A percentile compares a stretch with the other conserved stretches of the same genome.
Conservation (phyloP, 1,140 invertebrate species). For the Heliconius melpomene region DNA sequence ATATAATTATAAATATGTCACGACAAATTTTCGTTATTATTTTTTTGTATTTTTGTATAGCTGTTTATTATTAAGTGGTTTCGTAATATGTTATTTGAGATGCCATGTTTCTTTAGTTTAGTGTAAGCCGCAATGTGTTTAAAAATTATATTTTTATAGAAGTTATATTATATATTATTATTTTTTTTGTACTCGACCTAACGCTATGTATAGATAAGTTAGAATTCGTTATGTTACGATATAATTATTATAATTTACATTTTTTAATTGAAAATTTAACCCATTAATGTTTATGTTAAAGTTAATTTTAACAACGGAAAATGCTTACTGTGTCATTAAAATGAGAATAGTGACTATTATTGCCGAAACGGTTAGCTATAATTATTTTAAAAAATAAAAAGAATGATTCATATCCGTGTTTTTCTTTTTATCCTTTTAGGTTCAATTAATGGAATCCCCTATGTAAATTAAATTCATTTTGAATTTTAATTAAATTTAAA, state of each 20-base stretch:
- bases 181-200: constrained; percentile 68
- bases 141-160: constrained; percentile 79
- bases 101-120: constrained; percentile 76
- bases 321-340: constrained; percentile 80
- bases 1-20: constrained; percentile 40
- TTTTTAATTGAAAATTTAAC: constrained; percentile 64
- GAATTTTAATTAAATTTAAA: too few species aligned
- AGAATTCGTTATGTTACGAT: constrained; percentile 70
- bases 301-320: constrained; percentile 76
- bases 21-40: constrained; percentile 40
- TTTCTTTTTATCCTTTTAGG: constrained; percentile 52
- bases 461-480: too few species aligned
- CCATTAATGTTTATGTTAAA: constrained; percentile 68
- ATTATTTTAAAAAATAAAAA: constrained; percentile 82
- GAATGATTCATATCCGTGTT: constrained; percentile 73
- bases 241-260: constrained; percentile 61
- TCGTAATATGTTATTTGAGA: constrained; percentile 52
- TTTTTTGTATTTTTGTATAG: constrained; percentile 64
- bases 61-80: constrained; percentile 54
- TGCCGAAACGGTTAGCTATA: constrained; percentile 80
- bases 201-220: constrained; percentile 70
- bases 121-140: constrained; percentile 66
- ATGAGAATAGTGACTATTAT: constrained; percentile 76
- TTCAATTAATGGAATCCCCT: background rate
- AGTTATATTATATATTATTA: constrained; percentile 48